Conservation (phyloP, 2,797 vertebrate genomes). For the Muraenolepis orangiensis region DNA sequence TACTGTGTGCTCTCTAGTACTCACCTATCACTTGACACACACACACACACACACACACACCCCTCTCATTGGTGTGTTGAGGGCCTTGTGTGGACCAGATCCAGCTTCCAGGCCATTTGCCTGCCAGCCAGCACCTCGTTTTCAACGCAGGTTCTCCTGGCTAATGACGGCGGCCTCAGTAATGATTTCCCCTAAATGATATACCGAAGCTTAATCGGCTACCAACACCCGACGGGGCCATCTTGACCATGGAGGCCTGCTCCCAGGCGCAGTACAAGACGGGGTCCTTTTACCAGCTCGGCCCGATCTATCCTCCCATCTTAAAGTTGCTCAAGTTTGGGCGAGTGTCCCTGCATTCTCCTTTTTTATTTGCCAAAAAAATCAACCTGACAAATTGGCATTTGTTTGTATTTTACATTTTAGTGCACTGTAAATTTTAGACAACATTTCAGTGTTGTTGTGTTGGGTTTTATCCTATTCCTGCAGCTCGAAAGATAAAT, state of each 20-base stretch:
- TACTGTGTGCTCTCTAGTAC: background rate
- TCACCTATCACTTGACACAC: no score
- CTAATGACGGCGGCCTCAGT: background rate
- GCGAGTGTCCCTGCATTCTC: conserved; percentile 28
- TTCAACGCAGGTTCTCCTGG: background rate
- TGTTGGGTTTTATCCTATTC: background rate
- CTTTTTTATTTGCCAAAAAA: conserved; percentile 13
- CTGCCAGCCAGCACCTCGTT: background rate
- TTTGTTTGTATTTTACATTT: conserved; percentile 30
- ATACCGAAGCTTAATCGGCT: background rate
- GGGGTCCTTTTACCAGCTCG: background rate
- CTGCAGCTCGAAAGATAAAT: conserved; percentile 47
- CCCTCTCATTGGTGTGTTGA: no score
- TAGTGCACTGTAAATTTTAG: conserved; percentile 17
- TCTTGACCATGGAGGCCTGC: background rate
- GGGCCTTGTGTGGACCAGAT: background rate
- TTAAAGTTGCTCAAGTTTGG: background rate
- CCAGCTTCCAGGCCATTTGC: background rate
- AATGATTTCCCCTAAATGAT: background rate
- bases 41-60: background rate
- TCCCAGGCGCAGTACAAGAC: background rate
- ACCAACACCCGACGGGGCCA: background rate
- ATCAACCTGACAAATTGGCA: background rate
- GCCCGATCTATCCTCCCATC: no score
- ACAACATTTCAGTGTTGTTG: conserved; percentile 30